Base-by-base conservation (phyloP, 1,140 invertebrate genomes). In the Mercenaria mercenaria region DNA sequence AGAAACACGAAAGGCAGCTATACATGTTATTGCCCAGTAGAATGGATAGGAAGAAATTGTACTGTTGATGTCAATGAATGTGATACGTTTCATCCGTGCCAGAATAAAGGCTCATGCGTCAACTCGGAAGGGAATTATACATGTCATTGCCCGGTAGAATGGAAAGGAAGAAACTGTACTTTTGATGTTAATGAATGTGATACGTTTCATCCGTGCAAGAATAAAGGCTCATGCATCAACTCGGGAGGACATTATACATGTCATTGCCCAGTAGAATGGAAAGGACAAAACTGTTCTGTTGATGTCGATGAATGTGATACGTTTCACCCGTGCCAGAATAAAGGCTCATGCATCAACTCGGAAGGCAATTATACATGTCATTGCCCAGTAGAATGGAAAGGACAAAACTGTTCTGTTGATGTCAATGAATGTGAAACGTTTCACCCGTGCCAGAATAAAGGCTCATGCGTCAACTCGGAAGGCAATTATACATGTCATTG, bases 241-340 rank as follows among this genome's bases (percentile, higher is more conserved):
- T 34, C 26, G 18, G 37, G 2, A 26, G 79, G 64, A 37, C 11
- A n/a, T 10, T 91, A 59, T 32, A 20, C n/a, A 37, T 91, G 91
- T 84, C 32, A n/a, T 0, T 91, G 91, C 34, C 0, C 20, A 18
- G 15, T 2, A 23, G 67, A 69, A 20, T 91, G 91, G 91, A 88
- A 3, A 11, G 91, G 91, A 11, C 0, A 3, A 34, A 61, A 52
- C n/a, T 91, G 91, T 69, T 29, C 29, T 26, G 20, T 29, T n/a
- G 85, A 92, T 67, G 47, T 90, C 37, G 59, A 92, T 80, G 91
- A 92, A 91, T 92, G 91, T 52, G 23, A 4, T 29, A 56, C 0
- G 4, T 32, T 0, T 8, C 29, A n/a, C 56, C 56, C 56, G 23
- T 59, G 56, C 20, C 2, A 41, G 26, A 39, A 76, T 39, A 59